phyloP scores from a whole-genome alignment of 1,140 invertebrate genomes.

The Drosophila ohnishii region DNA sequence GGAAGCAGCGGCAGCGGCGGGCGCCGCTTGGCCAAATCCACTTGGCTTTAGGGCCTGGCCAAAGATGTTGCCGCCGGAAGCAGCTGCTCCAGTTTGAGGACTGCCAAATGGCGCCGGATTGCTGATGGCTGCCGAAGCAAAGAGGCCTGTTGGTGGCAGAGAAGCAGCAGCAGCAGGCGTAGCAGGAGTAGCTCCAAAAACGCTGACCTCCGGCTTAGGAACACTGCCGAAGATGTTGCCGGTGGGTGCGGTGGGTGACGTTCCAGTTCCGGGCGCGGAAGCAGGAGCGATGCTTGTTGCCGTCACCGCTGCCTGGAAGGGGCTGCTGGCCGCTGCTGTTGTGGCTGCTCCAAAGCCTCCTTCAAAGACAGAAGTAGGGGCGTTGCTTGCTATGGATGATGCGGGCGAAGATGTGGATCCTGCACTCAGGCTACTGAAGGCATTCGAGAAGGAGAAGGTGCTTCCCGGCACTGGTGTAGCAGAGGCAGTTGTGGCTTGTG shows the following conservation, averaged over 20 bases:
- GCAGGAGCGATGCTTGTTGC: not conserved
- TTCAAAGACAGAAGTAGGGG: constrained; percentile 54
- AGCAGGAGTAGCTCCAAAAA: constrained; percentile 52
- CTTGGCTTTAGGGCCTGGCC: constrained; percentile 49
- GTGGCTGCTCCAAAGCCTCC: constrained; percentile 34
- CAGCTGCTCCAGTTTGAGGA: constrained; percentile 19
- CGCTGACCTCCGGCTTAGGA: constrained; percentile 69
- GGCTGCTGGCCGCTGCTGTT: constrained; percentile 18
- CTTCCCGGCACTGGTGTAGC: constrained; percentile 37
- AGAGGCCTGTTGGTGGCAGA: constrained; percentile 58
- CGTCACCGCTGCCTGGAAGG: constrained; percentile 31
- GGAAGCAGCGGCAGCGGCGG: not conserved
- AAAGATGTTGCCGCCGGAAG: constrained; percentile 61
- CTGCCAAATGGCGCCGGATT: constrained; percentile 55
- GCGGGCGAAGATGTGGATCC: constrained; percentile 4
- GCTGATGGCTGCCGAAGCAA: constrained; percentile 55
- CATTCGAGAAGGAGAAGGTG: constrained; percentile 64
- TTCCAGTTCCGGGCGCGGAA: not conserved
- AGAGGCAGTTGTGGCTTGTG: not conserved
- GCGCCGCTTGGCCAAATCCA: constrained; percentile 46
- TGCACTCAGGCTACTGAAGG: constrained; percentile 55
- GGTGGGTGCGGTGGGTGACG: not conserved
- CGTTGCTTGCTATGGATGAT: constrained; percentile 18
- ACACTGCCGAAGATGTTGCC: constrained; percentile 66
- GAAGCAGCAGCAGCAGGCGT: constrained; percentile 19